These are phyloP conservation scores for Halesus radiatus DNA, from an alignment of 1,140 invertebrate species.

Conservation along the genomic window DNA sequence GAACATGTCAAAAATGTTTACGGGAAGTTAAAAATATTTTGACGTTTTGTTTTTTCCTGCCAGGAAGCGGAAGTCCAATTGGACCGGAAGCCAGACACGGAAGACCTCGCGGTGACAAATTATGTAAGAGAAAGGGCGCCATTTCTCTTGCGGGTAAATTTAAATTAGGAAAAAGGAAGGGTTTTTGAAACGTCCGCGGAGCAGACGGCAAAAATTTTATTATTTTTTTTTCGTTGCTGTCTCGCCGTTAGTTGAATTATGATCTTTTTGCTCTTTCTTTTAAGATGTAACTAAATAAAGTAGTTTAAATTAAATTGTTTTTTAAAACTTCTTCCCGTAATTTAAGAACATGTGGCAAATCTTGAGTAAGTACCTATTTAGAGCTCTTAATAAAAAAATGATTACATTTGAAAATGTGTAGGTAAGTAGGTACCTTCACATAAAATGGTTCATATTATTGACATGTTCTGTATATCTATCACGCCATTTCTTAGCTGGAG, in stretches of 20 bases:
- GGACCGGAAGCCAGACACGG: not conserved
- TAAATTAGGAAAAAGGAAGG: conserved; percentile 11
- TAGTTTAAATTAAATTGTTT: not conserved
- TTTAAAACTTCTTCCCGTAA: not conserved
- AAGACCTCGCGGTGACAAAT: conserved; percentile 5
- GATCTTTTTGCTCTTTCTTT: not conserved
- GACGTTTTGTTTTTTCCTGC: conserved; percentile 2
- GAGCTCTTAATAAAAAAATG: too few species aligned
- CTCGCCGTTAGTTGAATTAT: not conserved
- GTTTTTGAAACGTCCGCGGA: not conserved
- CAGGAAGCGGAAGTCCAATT: not conserved
- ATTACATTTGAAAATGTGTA: not conserved
- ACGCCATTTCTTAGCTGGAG: too few species aligned
- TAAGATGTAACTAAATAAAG: not conserved
- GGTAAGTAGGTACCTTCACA: too few species aligned
- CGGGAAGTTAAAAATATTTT: not conserved
- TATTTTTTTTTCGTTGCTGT: not conserved
- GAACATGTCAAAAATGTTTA: not conserved
- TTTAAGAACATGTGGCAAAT: too few species aligned
- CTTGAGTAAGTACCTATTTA: too few species aligned
- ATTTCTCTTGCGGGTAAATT: conserved; percentile 4
- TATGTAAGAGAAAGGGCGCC: not conserved
- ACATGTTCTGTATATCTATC: too few species aligned
- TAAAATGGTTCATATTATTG: too few species aligned
- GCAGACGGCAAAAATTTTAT: not conserved